Percentiles rank a stretch among this genome's conserved stretches.
Conservation (phyloP, 2,888 invertebrate genomes). For the Lymantria monacha region DNA sequence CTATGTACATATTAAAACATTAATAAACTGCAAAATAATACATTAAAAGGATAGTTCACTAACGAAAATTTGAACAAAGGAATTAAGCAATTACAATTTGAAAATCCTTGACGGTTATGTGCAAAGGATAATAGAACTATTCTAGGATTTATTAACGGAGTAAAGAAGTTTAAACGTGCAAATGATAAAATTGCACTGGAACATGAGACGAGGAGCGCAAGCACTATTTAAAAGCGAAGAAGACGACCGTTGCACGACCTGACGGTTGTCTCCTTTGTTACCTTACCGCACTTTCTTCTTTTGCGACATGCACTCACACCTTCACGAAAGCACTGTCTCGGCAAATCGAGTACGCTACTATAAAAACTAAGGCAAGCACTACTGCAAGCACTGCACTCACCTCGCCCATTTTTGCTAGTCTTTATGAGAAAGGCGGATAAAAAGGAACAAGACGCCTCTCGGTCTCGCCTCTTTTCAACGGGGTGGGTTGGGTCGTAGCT, state of each 20-base stretch:
- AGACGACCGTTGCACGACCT: conserved; percentile 20
- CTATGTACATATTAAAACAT: conserved; percentile 8
- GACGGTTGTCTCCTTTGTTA: conserved; percentile 36
- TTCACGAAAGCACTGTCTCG: conserved; percentile 67
- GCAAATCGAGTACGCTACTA: conserved; percentile 51
- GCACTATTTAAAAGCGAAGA: conserved; percentile 53
- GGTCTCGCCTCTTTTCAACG: conserved; percentile 74
- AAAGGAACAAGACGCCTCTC: conserved; percentile 76
- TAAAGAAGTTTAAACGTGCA: conserved; percentile 58
- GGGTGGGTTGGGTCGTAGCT: conserved; percentile 75
- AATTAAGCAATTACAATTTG: conserved; percentile 15
- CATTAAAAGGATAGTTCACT: conserved; percentile 7
- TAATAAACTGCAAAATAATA: conserved; percentile 7
- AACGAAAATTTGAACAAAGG: conserved; percentile 20
- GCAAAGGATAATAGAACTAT: conserved; percentile 29
- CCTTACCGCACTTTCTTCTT: conserved; percentile 60
- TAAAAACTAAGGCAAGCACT: conserved; percentile 71
- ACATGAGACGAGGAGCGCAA: conserved; percentile 43
- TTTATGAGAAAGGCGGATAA: conserved; percentile 76
- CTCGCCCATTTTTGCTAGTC: conserved; percentile 81
- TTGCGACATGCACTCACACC: conserved; percentile 70
- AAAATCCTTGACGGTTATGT: conserved; percentile 26
- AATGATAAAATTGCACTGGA: conserved; percentile 41
- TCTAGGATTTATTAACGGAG: conserved; percentile 38
- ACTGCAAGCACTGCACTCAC: conserved; percentile 79